Evolutionary conservation across 2,797 vertebrate genomes (phyloP).

Genomic region (Thripadectes ignobilis): DNA sequence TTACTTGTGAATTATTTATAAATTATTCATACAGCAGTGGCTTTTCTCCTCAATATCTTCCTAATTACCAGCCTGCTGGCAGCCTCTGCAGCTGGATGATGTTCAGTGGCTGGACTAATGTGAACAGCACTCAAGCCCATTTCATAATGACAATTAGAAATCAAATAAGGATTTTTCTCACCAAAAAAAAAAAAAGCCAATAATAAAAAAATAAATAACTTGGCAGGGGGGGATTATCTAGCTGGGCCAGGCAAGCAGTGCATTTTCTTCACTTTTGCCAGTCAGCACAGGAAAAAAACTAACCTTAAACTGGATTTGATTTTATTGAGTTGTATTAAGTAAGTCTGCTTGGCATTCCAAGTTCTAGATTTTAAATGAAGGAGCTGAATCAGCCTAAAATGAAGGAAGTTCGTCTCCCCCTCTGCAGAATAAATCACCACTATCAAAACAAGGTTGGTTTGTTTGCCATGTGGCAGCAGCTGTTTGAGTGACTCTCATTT

Average conservation of each 20-base stretch:
- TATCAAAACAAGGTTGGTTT: neutral
- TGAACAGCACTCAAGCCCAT: neutral
- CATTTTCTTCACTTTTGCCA: neutral
- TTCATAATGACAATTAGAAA: neutral
- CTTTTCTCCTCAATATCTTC: neutral
- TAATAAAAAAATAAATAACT: neutral
- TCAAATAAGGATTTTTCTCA: neutral
- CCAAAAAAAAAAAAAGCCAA: neutral
- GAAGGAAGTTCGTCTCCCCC: neutral
- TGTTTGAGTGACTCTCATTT: neutral
- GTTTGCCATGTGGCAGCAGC: neutral
- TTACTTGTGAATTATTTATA: neutral
- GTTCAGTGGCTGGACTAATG: neutral
- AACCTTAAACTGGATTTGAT: neutral
- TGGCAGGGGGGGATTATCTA: neutral
- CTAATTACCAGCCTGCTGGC: neutral
- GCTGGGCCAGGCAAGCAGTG: neutral
- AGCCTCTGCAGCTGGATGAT: neutral
- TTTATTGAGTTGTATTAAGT: neutral
- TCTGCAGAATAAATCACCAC: neutral
- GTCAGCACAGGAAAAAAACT: neutral
- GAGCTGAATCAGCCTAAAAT: neutral
- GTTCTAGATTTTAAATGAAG: neutral
- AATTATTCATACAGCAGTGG: neutral
- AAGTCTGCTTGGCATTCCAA: neutral